A percentile compares a stretch with the other conserved stretches of the same genome.
phyloP scores from a whole-genome alignment of 1,140 invertebrate genomes.

The Archivesica marissinica region DNA sequence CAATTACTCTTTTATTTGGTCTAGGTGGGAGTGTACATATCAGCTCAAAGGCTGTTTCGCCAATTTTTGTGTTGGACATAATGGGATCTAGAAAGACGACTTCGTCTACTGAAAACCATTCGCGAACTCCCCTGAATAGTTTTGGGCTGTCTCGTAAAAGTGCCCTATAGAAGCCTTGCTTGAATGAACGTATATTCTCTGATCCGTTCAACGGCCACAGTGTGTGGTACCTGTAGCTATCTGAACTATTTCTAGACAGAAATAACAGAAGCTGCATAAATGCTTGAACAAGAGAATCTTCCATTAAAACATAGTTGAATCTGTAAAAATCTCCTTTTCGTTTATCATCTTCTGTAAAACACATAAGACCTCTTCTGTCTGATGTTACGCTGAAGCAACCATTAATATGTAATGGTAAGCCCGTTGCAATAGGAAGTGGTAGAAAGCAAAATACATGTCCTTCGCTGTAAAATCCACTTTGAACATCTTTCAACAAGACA shows the following conservation, averaged over 20 bases:
- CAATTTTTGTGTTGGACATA: neutral
- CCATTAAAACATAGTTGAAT: conserved; percentile 36
- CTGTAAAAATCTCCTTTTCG: neutral
- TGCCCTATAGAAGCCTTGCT: conserved; percentile 2
- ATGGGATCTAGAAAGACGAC: conserved; percentile 27
- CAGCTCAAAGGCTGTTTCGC: conserved; percentile 8
- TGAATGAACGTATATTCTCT: neutral
- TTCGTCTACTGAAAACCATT: conserved; percentile 20
- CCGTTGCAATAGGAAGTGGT: conserved; percentile 71
- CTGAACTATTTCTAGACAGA: neutral
- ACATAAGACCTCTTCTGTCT: conserved; percentile 63
- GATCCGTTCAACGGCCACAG: conserved; percentile 36
- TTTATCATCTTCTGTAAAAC: conserved; percentile 67
- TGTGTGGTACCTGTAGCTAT: neutral
- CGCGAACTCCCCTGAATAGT: neutral
- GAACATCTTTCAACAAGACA: neutral
- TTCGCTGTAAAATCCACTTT: conserved; percentile 4
- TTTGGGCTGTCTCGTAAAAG: neutral
- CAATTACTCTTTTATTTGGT: neutral
- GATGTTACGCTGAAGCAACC: conserved; percentile 71
- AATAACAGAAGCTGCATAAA: conserved; percentile 9
- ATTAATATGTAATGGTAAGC: conserved; percentile 73
- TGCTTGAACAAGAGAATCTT: conserved; percentile 23
- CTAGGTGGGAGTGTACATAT: neutral
- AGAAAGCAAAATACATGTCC: conserved; percentile 73